Base-by-base conservation (phyloP, 53 echinoderm and acorn worm species). In the Henricia sp. region DNA sequence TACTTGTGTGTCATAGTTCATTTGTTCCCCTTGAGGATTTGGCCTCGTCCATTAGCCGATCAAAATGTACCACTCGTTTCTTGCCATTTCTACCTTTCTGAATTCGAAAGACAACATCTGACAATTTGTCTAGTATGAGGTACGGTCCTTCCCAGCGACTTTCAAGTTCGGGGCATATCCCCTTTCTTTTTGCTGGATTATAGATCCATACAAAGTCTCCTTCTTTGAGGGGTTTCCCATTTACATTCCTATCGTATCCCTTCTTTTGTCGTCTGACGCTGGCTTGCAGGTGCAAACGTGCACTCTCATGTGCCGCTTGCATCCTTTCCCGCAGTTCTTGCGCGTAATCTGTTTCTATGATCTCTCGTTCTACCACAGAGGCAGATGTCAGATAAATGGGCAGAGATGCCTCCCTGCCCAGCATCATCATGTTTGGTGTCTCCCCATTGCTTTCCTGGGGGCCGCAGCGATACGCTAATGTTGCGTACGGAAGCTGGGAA, bases 251-350 rank as follows among this genome's bases (percentile, higher is more conserved):
- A 24, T 83, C 83, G 34, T 83, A 83, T 2, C 52, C 52, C 32
- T 51, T 66, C 68, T 83, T 83, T 37, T 83, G 83, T 83, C 83
- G 41, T 50, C 50, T 67, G 21, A 52, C 56, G 25, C 53, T 83
- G 46, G 33, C 36, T 35, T 52, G 24, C 1, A 67, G 48, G 11
- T 51, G 67, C 64, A 20, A 23, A 29, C 40, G 37, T 14, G 73
- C 73, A n/a, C 73, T 26, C 52, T 40, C 73, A 17, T 73, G 73
- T 12, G 73, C 73, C 3, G 24, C 6, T 29, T 50, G 50, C 20
- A 68, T 37, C n/a, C 53, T 30, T 1, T 63, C 6, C 36, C 68
- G 54, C 32, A 68, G 24, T 30, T 55, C 33, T 1, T 44, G 32
- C 0, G 51, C 68, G 52, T 63, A 60, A 35, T 83, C 83, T 3